These are phyloP conservation scores for Cavia porcellus DNA, from an alignment of 2,113 vertebrate genomes.

Conservation along the genomic window DNA sequence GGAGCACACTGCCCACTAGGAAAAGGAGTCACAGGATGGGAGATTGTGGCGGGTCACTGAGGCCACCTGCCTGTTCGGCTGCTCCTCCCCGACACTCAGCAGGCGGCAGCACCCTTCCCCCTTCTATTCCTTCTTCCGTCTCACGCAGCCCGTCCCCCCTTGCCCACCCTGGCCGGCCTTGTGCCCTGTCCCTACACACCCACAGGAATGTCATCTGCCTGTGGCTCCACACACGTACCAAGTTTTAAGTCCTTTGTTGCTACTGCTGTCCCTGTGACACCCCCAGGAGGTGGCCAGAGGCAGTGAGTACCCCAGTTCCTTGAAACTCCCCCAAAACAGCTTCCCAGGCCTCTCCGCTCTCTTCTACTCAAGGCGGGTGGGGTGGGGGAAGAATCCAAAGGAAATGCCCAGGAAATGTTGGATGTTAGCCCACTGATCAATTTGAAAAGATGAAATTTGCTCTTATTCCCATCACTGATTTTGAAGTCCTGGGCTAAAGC, in stretches of 20 bases:
- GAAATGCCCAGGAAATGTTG: conserved; percentile 67
- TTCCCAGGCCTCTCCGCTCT: conserved; percentile 59
- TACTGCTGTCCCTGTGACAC: conserved; percentile 2
- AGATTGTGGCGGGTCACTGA: fast-evolving
- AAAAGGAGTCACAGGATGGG: fast-evolving
- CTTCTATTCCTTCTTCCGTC: background rate
- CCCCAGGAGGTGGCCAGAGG: background rate
- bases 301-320: background rate
- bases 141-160: background rate
- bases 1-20: background rate
- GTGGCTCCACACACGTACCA: background rate
- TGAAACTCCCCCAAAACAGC: conserved; percentile 16
- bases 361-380: background rate
- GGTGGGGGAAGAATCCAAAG: conserved; percentile 43
- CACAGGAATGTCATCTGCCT: background rate
- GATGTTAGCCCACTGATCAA: conserved; percentile 66
- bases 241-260: conserved; percentile 10
- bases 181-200: background rate
- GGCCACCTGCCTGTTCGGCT: background rate
- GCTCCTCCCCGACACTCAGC: background rate
- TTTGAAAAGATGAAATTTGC: conserved; percentile 84
- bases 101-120: background rate
- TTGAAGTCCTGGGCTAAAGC: conserved; percentile 87
- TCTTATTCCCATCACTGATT: conserved; percentile 85
- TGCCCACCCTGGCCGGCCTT: background rate